Conservation (phyloP, 2,888 invertebrate genomes). For the Seira ritae region DNA sequence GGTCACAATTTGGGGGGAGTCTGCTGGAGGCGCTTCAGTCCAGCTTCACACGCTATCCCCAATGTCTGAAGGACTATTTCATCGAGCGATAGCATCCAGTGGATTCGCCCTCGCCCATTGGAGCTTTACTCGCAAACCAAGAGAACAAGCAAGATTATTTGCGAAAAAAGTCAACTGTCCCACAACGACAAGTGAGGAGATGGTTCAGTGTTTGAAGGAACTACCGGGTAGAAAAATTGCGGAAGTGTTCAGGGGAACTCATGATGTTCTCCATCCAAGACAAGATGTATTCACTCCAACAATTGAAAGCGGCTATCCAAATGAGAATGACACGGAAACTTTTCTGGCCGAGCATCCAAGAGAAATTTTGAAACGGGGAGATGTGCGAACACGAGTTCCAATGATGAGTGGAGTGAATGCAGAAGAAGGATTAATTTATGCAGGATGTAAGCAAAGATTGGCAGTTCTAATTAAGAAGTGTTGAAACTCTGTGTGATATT, state of each 20-base stretch:
- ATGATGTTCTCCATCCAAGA: conserved; percentile 62
- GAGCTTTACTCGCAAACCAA: conserved; percentile 65
- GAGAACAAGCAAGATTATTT: conserved; percentile 59
- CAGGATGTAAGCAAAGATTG: conserved; percentile 53
- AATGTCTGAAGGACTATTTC: conserved; percentile 66
- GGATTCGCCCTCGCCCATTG: conserved; percentile 68
- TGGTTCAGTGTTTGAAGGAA: conserved; percentile 50
- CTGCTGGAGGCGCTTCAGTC: conserved; percentile 52
- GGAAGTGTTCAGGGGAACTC: conserved; percentile 57
- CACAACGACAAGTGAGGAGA: conserved; percentile 32
- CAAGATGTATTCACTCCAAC: conserved; percentile 65
- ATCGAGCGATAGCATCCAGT: conserved; percentile 66
- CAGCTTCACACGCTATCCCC: conserved; percentile 57
- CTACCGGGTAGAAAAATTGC: conserved; percentile 47
- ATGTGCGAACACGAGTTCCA: conserved; percentile 57
- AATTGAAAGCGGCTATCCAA: conserved; percentile 51
- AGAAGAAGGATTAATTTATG: conserved; percentile 68
- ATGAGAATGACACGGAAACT: conserved; percentile 61
- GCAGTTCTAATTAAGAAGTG: too few species aligned
- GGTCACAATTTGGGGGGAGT: conserved; percentile 57
- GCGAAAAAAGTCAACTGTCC: conserved; percentile 56
- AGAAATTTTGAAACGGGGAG: conserved; percentile 51
- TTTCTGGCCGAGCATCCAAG: conserved; percentile 61
- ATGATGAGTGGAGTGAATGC: conserved; percentile 62
- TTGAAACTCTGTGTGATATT: not conserved